Evolutionary conservation across 1,140 invertebrate species (phyloP).

Genomic region (Drosophila sulfurigaster): DNA sequence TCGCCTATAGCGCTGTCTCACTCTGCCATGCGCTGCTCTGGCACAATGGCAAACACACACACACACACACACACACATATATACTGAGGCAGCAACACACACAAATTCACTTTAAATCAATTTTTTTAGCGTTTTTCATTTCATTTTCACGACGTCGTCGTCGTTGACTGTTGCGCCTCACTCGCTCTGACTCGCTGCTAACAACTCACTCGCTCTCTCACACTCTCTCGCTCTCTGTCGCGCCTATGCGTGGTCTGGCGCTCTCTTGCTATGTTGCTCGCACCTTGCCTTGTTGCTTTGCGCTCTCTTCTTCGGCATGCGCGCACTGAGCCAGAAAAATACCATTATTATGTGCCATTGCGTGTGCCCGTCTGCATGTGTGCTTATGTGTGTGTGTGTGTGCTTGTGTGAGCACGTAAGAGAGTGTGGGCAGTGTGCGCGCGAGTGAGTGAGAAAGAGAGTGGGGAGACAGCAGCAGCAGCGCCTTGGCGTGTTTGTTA

Average conservation of each 20-base stretch:
- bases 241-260: conserved; percentile 16
- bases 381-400: conserved; percentile 2
- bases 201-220: background rate
- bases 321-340: conserved; percentile 72
- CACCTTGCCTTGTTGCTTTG: conserved; percentile 14
- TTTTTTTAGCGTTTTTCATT: conserved; percentile 82
- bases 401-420: conserved; percentile 9
- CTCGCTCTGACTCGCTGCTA: conserved; percentile 30
- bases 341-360: conserved; percentile 61
- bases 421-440: background rate
- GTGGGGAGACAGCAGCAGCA: conserved; percentile 25
- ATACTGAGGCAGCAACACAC: conserved; percentile 34
- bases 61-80: conserved; percentile 12
- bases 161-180: conserved; percentile 52
- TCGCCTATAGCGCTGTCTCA: conserved; percentile 39
- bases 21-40: conserved; percentile 13
- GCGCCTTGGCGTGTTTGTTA: conserved; percentile 78
- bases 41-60: conserved; percentile 3
- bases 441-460: conserved; percentile 26
- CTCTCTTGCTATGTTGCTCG: conserved; percentile 24
- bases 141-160: conserved; percentile 68
- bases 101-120: conserved; percentile 81
- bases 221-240: conserved; percentile 26
- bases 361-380: conserved; percentile 9
- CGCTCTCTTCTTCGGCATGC: conserved; percentile 36